Base-by-base conservation (phyloP, 37 sponge, comb jelly and placozoan genomes). In the Lycopodina hypogea region DNA sequence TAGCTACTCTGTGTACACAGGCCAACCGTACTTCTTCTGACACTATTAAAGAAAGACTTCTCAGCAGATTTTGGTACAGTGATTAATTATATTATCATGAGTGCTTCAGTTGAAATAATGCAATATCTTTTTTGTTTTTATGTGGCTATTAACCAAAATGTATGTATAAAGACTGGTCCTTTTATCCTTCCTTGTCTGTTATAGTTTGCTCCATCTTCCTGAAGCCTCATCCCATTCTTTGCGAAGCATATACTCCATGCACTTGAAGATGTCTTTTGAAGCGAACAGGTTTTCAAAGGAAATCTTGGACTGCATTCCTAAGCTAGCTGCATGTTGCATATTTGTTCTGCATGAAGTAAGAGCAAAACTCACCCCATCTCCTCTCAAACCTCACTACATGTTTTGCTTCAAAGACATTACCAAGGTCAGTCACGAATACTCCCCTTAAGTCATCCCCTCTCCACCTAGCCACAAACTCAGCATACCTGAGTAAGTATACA, bases 331-430 rank as follows among this genome's bases (percentile, higher is more conserved):
- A 58, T 65, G 75, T 22, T 19, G 41, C 3, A 77, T 77, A 17
- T 72, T 58, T 71, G 66, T 88, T 6, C 83, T 51, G 59, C 41
- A 78, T 19, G 56, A 76, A n/a, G 69, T 48, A 2, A 36, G 61
- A 11, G 48, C 41, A 3, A 55, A 59, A 74, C 77, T 88, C 30
- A 65, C 58, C 14, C 88, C 92, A 6, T 60, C 88, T 48, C 80
- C 92, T 3, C 22, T 56, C 34, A 78, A 35, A 0, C 92, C 88
- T 18, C 92, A 87, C 61, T 87, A 83, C 80, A 74, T 69, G 8
- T 91, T 91, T 81, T 82, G 78, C 66, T 74, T 79, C 64, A 78
- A 69, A 62, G 79, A 87, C 52, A 76, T 91, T 56, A 56, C 57
- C 48, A 80, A 88, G 84, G 89, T 88, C 50, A 36, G 45, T 34